Conservation (phyloP, 2,113 vertebrate species). For the Oncorhynchus mykiss region DNA sequence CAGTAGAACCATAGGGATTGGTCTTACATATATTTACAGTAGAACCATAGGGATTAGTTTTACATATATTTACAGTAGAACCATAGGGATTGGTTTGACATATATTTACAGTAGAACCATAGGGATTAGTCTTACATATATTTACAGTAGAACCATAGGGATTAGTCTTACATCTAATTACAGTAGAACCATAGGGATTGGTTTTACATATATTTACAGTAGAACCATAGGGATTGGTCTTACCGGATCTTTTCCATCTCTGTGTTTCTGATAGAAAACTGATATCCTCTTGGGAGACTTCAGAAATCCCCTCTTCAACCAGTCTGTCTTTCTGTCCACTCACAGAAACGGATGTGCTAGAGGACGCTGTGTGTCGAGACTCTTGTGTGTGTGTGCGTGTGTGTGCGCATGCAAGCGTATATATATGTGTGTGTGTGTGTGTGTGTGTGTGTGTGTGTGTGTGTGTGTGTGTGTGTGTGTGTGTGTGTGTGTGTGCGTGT, state of each 20-base stretch:
- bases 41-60: background rate
- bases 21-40: background rate
- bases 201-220: constrained; percentile 6
- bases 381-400: background rate
- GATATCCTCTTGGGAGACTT: background rate
- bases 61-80: constrained; percentile 6
- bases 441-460: background rate
- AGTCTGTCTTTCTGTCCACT: background rate
- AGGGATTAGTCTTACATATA: constrained; percentile 7
- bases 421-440: background rate
- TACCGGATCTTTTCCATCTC: constrained; percentile 37
- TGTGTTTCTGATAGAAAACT: background rate
- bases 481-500: background rate
- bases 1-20: background rate
- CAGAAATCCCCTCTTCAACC: background rate
- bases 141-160: no score
- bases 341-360: no score
- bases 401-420: background rate
- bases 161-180: background rate
- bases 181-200: background rate
- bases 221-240: background rate
- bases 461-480: background rate
- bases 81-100: background rate
- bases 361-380: background rate
- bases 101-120: background rate